Conservation (phyloP, 2,797 vertebrate species). For the Malacoraja senta region DNA sequence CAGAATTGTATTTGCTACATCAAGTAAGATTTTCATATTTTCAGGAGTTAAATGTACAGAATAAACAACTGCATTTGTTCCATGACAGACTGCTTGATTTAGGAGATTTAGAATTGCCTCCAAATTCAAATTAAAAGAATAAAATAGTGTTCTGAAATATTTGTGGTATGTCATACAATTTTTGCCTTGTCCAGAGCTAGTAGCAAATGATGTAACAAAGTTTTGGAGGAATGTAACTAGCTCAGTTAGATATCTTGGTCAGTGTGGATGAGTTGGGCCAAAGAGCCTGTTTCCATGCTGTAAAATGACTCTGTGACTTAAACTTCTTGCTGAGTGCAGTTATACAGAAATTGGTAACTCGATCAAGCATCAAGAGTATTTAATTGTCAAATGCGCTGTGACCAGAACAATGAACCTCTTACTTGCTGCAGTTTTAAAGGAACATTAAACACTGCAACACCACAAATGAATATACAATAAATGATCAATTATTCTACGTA, state of each 20-base stretch:
- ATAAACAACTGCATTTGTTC: neutral
- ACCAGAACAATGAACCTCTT: no score
- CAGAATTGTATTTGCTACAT: neutral
- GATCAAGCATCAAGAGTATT: neutral
- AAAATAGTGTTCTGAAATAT: neutral
- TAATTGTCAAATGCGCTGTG: no score
- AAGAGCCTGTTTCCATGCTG: no score
- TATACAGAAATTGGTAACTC: neutral
- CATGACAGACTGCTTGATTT: neutral
- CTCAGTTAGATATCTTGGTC: no score
- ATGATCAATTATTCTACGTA: no score
- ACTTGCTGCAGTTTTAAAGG: no score
- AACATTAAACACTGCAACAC: no score
- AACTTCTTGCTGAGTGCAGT: neutral
- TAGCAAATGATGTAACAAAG: no score
- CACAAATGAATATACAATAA: no score
- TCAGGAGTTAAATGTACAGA: neutral
- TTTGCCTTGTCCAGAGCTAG: neutral
- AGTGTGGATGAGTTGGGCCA: no score
- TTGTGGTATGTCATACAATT: neutral
- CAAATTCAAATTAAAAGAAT: slow-evolving; percentile 5
- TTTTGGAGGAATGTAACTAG: no score
- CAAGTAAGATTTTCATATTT: neutral
- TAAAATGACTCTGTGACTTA: neutral
- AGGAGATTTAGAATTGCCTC: neutral